phyloP scores from a whole-genome alignment of 2,113 vertebrate species.

The Passer montanus region DNA sequence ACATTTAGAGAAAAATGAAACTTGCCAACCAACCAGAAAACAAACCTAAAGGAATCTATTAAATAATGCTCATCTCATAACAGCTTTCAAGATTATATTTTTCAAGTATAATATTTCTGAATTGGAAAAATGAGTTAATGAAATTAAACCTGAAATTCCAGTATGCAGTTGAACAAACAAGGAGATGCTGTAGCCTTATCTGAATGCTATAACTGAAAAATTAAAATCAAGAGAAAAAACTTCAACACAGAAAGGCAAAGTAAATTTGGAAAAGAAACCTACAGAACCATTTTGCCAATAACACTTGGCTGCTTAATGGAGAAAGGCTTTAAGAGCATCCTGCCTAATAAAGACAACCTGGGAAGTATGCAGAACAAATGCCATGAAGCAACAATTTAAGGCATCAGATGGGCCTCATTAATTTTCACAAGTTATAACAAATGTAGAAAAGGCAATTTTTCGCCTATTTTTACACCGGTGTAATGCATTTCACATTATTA shows the following conservation, averaged over 20 bases:
- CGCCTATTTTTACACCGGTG: not conserved
- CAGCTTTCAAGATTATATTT: not conserved
- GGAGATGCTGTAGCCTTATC: not conserved
- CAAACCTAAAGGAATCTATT: not conserved
- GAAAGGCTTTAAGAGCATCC: not conserved
- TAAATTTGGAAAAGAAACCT: not conserved
- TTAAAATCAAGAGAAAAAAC: not conserved
- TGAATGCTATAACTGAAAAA: not conserved
- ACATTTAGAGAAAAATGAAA: not conserved
- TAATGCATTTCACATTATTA: not conserved
- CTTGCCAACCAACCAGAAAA: not conserved
- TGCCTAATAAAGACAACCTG: not conserved
- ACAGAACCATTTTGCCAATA: not conserved
- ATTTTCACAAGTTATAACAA: not conserved
- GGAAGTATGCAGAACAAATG: not conserved
- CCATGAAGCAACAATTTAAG: not conserved
- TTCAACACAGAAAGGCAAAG: not conserved
- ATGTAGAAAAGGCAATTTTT: not conserved
- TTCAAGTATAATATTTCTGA: not conserved
- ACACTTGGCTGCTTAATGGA: not conserved
- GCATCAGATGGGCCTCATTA: not conserved
- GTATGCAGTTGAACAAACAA: not conserved
- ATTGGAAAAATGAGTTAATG: not conserved
- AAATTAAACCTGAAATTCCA: not conserved
- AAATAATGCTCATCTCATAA: not conserved